Percentiles rank a stretch among this genome's conserved stretches.
Conservation (phyloP, 2,888 invertebrate genomes). For the Drosophila neotestacea region DNA sequence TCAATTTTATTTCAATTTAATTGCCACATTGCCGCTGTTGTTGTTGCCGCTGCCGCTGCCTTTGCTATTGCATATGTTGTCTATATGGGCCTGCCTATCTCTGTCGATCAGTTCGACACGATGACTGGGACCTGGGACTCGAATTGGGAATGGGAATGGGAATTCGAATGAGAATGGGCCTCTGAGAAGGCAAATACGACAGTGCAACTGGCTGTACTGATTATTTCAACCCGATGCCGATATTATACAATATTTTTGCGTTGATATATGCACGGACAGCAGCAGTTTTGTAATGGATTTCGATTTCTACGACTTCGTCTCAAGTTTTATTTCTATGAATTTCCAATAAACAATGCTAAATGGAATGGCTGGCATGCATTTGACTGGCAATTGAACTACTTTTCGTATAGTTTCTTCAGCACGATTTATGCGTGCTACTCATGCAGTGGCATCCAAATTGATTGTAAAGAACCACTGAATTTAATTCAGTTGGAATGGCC, state of each 20-base stretch:
- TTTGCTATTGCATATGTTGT: conserved; percentile 47
- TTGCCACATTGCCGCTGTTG: conserved; percentile 72
- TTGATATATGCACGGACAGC: conserved; percentile 41
- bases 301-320: conserved; percentile 50
- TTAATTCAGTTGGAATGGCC: conserved; percentile 34
- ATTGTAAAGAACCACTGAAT: conserved; percentile 37
- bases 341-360: conserved; percentile 70
- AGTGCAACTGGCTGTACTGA: conserved; percentile 38
- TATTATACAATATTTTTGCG: conserved; percentile 76
- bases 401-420: conserved; percentile 47
- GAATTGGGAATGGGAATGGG: conserved; percentile 12
- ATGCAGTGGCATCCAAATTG: conserved; percentile 38
- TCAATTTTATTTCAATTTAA: conserved; percentile 79
- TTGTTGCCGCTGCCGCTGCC: not conserved
- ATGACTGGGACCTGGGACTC: conserved; percentile 49
- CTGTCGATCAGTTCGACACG: conserved; percentile 65
- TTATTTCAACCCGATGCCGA: conserved; percentile 40
- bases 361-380: conserved; percentile 61
- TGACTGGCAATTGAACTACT: conserved; percentile 73
- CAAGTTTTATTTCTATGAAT: conserved; percentile 68
- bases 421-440: conserved; percentile 37
- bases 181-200: conserved; percentile 5
- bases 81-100: conserved; percentile 66
- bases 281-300: conserved; percentile 63
- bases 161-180: conserved; percentile 31